Percentiles rank a stretch among this genome's conserved stretches.
Conservation (phyloP, 2,888 invertebrate species). For the Morpho achilles region DNA sequence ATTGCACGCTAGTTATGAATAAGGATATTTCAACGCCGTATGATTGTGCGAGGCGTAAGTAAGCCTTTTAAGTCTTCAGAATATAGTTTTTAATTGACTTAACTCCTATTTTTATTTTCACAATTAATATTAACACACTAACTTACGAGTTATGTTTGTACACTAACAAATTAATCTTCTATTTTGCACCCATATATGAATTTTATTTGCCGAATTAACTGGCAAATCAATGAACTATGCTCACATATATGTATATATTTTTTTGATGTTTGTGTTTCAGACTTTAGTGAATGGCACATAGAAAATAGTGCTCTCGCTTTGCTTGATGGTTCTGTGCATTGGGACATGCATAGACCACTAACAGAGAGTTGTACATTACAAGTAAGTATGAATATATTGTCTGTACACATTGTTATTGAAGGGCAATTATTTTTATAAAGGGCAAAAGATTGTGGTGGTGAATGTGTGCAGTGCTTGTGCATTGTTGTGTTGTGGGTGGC, state of each 20-base stretch:
- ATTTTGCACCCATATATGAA: too few relatives aligned
- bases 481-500: too few relatives aligned
- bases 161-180: too few relatives aligned
- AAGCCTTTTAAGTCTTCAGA: neutral
- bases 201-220: too few relatives aligned
- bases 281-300: conserved; percentile 85
- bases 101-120: too few relatives aligned
- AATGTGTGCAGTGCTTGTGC: too few relatives aligned
- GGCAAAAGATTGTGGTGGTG: too few relatives aligned
- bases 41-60: conserved; percentile 93
- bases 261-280: conserved; percentile 57
- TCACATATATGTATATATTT: neutral
- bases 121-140: too few relatives aligned
- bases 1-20: conserved; percentile 91
- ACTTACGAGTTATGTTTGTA: too few relatives aligned
- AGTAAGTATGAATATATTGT: conserved; percentile 39
- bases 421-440: too few relatives aligned
- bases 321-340: conserved; percentile 86
- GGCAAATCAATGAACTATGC: too few relatives aligned
- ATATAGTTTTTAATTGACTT: too few relatives aligned
- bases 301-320: conserved; percentile 88
- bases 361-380: conserved; percentile 65
- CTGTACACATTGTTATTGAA: neutral
- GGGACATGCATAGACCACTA: conserved; percentile 97
- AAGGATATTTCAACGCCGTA: conserved; percentile 93